These are phyloP conservation scores for Hydrozoanthus tunicans DNA, from an alignment of 64 coral and sea anemone species.

Conservation along the genomic window DNA sequence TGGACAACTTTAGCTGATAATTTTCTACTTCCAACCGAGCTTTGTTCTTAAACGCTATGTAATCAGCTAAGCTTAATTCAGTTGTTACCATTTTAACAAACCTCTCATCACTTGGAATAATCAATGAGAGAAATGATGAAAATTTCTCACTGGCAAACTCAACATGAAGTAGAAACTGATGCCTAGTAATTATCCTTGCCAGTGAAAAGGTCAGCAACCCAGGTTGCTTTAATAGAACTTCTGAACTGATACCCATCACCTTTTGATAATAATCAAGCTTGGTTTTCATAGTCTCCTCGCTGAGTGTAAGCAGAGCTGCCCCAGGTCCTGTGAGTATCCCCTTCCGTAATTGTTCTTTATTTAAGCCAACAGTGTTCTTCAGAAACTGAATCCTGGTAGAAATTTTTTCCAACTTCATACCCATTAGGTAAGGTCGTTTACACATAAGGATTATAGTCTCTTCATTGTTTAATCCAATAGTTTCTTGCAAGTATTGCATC, in stretches of 20 bases:
- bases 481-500: slow-evolving; percentile 42
- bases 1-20: no score
- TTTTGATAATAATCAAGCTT: slow-evolving; percentile 52
- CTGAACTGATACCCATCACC: slow-evolving; percentile 26
- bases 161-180: slow-evolving; percentile 43
- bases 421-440: slow-evolving; percentile 51
- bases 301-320: slow-evolving; percentile 37
- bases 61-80: background rate
- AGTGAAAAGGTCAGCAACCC: slow-evolving; percentile 48
- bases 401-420: slow-evolving; percentile 56
- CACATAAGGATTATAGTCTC: slow-evolving; percentile 56
- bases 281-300: slow-evolving; percentile 5
- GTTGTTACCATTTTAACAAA: slow-evolving; percentile 25
- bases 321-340: slow-evolving; percentile 36
- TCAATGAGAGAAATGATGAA: slow-evolving; percentile 25
- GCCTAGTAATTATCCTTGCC: slow-evolving; percentile 25
- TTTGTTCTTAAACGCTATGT: slow-evolving; percentile 7
- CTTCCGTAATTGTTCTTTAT: slow-evolving; percentile 42
- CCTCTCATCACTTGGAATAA: slow-evolving; percentile 44
- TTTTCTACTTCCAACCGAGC: background rate
- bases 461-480: slow-evolving; percentile 48
- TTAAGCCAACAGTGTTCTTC: slow-evolving; percentile 6
- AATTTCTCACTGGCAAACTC: background rate
- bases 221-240: slow-evolving; percentile 7
- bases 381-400: slow-evolving; percentile 41